phyloP scores from a whole-genome alignment of 2,113 vertebrate species.

The Progne subis region DNA sequence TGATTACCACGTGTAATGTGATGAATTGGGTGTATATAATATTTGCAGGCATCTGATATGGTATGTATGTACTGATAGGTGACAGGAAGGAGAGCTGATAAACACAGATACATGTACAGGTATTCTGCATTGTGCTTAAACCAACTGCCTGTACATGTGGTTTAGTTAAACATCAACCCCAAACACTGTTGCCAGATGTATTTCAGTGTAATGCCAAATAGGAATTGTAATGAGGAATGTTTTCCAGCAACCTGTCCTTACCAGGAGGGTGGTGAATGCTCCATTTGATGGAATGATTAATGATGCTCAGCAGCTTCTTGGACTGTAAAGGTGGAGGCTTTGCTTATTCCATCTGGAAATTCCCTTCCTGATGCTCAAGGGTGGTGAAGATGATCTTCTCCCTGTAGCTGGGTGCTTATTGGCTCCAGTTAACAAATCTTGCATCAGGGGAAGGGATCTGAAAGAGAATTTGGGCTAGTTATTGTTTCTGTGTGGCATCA shows the following conservation, averaged over 20 bases:
- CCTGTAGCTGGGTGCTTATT: neutral
- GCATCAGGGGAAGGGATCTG: neutral
- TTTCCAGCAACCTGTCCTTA: neutral
- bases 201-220: neutral
- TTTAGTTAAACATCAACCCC: neutral
- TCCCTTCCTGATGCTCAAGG: neutral
- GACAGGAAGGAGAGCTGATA: conserved; percentile 13
- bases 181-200: neutral
- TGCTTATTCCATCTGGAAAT: conserved; percentile 11
- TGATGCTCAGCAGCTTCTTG: neutral
- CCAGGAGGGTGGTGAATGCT: neutral
- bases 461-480: neutral
- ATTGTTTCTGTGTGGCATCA: neutral
- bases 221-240: neutral
- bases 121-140: neutral
- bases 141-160: neutral
- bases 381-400: neutral
- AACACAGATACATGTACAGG: neutral
- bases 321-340: neutral
- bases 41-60: neutral
- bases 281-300: conserved; percentile 1
- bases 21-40: neutral
- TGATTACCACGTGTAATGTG: neutral
- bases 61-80: neutral
- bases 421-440: neutral